Conservation (phyloP, 2,888 invertebrate genomes). For the Onthophagus sagittarius region DNA sequence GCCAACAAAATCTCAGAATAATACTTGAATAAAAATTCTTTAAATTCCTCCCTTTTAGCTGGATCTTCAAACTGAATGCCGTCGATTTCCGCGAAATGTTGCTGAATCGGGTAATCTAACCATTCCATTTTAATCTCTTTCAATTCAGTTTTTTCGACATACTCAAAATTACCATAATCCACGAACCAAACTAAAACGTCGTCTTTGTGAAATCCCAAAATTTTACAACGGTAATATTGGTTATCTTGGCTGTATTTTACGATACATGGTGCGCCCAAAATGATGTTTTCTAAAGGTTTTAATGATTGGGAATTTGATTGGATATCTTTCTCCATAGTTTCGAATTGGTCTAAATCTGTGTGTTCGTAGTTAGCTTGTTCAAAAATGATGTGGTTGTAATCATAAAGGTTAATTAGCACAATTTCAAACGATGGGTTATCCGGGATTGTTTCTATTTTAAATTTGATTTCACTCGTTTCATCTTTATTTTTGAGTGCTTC, state of each 20-base stretch:
- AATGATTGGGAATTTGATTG: neutral
- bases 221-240: conserved; percentile 68
- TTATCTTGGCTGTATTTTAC: conserved; percentile 59
- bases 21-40: conserved; percentile 31
- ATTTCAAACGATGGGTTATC: conserved; percentile 44
- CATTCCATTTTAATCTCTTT: conserved; percentile 53
- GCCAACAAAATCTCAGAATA: conserved; percentile 29
- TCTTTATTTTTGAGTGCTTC: neutral
- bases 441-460: conserved; percentile 42
- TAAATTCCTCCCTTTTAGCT: conserved; percentile 17
- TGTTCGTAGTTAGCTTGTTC: conserved; percentile 38
- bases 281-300: conserved; percentile 45
- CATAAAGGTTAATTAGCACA: conserved; percentile 41
- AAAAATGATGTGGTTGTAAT: conserved; percentile 36
- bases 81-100: conserved; percentile 51
- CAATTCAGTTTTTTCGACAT: conserved; percentile 49
- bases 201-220: conserved; percentile 52
- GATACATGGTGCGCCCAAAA: conserved; percentile 58
- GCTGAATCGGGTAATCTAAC: conserved; percentile 52
- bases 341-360: conserved; percentile 46
- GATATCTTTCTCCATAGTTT: conserved; percentile 52
- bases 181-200: conserved; percentile 64
- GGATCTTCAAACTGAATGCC: conserved; percentile 27
- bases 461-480: conserved; percentile 14
- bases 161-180: conserved; percentile 69